phyloP scores from a whole-genome alignment of 2,888 invertebrate species.

The Oxycera nigricornis region DNA sequence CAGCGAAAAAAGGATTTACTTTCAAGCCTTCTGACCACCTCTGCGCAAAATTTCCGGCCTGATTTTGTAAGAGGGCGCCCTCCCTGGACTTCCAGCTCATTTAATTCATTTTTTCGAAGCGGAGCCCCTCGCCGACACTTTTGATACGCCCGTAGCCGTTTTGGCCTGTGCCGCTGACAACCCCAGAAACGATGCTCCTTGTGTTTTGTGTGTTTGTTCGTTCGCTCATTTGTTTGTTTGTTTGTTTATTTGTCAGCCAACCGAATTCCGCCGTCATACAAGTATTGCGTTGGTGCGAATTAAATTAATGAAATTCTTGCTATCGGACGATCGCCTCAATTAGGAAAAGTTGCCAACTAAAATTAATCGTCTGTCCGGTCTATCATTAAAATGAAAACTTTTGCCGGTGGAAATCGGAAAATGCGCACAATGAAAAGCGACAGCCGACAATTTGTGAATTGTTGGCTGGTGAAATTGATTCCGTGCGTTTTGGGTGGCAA shows the following conservation, averaged over 20 bases:
- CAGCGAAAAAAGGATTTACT: constrained; percentile 27
- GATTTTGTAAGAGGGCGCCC: constrained; percentile 23
- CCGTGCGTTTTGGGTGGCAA: neutral
- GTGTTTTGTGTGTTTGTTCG: neutral
- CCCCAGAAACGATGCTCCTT: neutral
- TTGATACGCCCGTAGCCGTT: neutral
- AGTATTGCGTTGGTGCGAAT: constrained; percentile 32
- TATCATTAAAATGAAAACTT: constrained; percentile 31
- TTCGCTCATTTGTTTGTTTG: constrained; percentile 3
- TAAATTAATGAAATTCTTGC: constrained; percentile 45
- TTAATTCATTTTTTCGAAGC: constrained; percentile 35
- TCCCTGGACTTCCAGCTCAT: constrained; percentile 36
- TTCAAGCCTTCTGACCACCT: neutral
- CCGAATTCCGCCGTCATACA: constrained; percentile 12
- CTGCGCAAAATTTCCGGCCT: constrained; percentile 23
- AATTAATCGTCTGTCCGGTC: constrained; percentile 39
- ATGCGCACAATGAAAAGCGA: neutral
- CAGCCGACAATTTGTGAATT: neutral
- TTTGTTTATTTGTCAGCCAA: constrained; percentile 24
- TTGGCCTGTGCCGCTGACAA: neutral
- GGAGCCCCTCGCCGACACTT: neutral
- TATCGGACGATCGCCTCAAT: constrained; percentile 31
- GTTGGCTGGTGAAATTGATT: neutral
- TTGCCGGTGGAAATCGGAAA: neutral
- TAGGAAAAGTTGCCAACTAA: constrained; percentile 39